phyloP scores from a whole-genome alignment of 1,140 invertebrate genomes.

The Drosophila eugracilis region DNA sequence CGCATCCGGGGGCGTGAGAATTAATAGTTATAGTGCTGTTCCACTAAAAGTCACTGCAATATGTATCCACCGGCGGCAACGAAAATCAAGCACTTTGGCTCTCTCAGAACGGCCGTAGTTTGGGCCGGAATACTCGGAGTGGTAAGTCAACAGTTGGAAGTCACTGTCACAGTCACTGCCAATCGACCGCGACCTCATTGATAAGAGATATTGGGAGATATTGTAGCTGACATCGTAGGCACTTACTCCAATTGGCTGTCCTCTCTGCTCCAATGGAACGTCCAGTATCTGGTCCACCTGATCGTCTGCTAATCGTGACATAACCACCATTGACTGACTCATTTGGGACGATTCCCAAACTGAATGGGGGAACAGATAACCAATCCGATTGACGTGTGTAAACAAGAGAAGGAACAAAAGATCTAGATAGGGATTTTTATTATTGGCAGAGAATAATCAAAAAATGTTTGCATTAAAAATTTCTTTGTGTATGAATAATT shows the following conservation, averaged over 20 bases:
- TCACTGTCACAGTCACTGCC: neutral
- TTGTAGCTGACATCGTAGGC: constrained; percentile 11
- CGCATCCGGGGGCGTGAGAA: constrained; percentile 36
- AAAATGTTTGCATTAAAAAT: neutral
- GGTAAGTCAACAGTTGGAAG: constrained; percentile 57
- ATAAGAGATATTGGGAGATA: constrained; percentile 14
- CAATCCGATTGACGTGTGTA: constrained; percentile 11
- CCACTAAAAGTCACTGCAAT: constrained; percentile 19
- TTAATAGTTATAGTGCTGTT: neutral
- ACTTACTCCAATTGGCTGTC: constrained; percentile 22
- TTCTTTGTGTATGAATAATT: neutral
- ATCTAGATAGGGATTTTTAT: neutral
- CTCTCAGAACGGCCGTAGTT: constrained; percentile 40
- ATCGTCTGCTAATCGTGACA: constrained; percentile 3
- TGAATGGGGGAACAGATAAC: constrained; percentile 16
- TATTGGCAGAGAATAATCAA: neutral
- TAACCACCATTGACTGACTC: constrained; percentile 30
- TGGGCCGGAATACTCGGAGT: constrained; percentile 72
- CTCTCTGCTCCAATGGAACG: neutral
- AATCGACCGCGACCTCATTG: constrained; percentile 43
- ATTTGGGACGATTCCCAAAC: constrained; percentile 12
- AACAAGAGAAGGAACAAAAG: constrained; percentile 21
- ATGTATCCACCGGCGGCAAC: constrained; percentile 50
- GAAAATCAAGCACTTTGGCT: constrained; percentile 63
- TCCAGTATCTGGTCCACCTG: constrained; percentile 9